These are phyloP conservation scores for Cygnus atratus DNA, from an alignment of 2,113 vertebrate species.

Conservation along the genomic window DNA sequence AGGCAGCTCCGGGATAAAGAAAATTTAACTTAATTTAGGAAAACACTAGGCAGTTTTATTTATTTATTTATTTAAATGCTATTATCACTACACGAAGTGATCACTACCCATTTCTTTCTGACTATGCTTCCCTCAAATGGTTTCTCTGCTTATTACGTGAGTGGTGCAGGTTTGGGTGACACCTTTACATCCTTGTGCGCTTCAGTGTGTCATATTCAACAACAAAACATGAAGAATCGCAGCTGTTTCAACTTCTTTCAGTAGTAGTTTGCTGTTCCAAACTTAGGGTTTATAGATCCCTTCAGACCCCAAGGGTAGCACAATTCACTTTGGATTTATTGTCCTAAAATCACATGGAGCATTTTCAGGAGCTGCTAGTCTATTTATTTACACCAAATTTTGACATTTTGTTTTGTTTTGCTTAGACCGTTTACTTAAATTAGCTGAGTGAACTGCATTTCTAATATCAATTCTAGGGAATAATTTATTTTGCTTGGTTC, in stretches of 20 bases:
- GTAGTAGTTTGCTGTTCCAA: background rate
- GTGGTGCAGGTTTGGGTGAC: background rate
- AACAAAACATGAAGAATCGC: background rate
- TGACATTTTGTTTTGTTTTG: background rate
- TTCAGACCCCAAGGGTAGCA: background rate
- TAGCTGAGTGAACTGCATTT: background rate
- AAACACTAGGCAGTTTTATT: fast-evolving
- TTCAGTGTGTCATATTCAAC: background rate
- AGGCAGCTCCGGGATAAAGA: background rate
- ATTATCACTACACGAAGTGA: background rate
- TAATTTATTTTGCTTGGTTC: background rate
- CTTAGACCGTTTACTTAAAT: background rate
- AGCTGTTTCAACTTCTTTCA: background rate
- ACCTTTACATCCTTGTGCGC: background rate
- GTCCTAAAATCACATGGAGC: background rate
- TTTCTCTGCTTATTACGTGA: background rate
- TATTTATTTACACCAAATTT: background rate
- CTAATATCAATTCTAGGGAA: background rate
- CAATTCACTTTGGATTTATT: background rate
- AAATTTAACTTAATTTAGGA: background rate
- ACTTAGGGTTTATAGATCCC: background rate
- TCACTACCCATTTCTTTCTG: background rate
- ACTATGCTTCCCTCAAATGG: background rate
- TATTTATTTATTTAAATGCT: background rate
- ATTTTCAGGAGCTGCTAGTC: background rate